Evolutionary conservation across 2,113 vertebrate genomes (phyloP).

Genomic region (Cephalophus harveyi): DNA sequence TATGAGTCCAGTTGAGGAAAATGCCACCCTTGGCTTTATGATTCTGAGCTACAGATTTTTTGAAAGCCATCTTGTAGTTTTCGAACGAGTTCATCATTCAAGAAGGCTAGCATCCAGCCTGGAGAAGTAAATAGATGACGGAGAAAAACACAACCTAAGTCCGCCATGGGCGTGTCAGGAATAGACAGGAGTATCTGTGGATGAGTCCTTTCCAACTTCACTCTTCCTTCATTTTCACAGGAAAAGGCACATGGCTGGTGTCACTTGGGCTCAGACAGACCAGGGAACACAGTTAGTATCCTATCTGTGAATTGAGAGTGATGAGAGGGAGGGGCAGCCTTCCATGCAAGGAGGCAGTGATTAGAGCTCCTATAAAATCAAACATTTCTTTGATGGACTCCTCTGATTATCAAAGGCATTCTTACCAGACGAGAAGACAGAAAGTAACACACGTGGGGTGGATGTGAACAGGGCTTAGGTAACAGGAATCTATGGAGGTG

Average conservation of each 20-base stretch:
- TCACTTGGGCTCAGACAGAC: rapidly evolving
- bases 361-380: rapidly evolving
- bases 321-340: rapidly evolving
- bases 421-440: background rate
- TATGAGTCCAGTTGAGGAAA: rapidly evolving
- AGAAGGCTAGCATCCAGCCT: background rate
- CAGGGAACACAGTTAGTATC: rapidly evolving
- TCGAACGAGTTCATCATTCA: background rate
- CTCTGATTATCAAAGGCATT: background rate
- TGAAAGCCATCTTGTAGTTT: background rate
- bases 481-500: background rate
- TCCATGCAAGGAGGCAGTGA: background rate
- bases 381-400: background rate
- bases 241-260: background rate
- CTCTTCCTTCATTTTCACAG: rapidly evolving
- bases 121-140: background rate
- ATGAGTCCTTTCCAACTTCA: background rate
- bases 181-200: rapidly evolving
- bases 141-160: background rate
- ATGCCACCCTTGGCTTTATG: background rate
- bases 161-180: rapidly evolving
- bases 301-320: background rate
- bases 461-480: background rate
- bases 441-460: rapidly evolving
- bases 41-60: background rate